A percentile compares a stretch with the other conserved stretches of the same genome.
phyloP scores from a whole-genome alignment of 2,888 invertebrate genomes.

The Daptonema setosum region DNA sequence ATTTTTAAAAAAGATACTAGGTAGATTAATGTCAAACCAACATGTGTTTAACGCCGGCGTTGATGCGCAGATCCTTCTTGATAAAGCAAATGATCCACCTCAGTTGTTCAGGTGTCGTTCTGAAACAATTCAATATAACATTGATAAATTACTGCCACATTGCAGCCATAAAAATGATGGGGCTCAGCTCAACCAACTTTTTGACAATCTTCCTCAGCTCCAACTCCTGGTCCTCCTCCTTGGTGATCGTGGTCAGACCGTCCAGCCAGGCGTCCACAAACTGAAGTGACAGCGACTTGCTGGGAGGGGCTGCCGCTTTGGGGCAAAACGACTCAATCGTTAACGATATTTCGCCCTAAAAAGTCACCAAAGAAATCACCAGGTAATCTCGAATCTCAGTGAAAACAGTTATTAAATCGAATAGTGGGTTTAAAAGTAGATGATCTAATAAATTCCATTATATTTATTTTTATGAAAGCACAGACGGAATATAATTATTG shows the following conservation, averaged over 20 bases:
- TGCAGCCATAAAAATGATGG: background rate
- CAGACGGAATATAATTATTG: background rate
- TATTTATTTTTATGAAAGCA: background rate
- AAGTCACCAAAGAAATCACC: too few species aligned
- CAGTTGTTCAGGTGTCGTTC: conserved; percentile 59
- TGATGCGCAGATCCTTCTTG: conserved; percentile 72
- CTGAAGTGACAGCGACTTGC: conserved; percentile 47
- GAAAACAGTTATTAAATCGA: too few species aligned
- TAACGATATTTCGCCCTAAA: conserved; percentile 58
- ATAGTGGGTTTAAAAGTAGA: too few species aligned
- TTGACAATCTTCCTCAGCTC: conserved; percentile 51
- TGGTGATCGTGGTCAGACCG: conserved; percentile 50
- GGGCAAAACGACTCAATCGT: conserved; percentile 57
- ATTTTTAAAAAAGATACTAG: conserved; percentile 8
- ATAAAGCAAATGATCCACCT: conserved; percentile 64
- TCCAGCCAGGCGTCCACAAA: conserved; percentile 52
- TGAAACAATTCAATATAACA: conserved; percentile 18
- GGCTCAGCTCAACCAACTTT: conserved; percentile 19
- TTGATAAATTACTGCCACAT: background rate
- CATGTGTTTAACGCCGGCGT: conserved; percentile 74
- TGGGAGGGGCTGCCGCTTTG: background rate
- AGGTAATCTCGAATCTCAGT: too few species aligned
- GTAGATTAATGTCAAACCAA: conserved; percentile 26
- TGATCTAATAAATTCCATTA: conserved; percentile 2
- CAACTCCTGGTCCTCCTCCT: conserved; percentile 61